Conservation (phyloP, 2,888 invertebrate genomes). For the Lasioglossum marginatum region DNA sequence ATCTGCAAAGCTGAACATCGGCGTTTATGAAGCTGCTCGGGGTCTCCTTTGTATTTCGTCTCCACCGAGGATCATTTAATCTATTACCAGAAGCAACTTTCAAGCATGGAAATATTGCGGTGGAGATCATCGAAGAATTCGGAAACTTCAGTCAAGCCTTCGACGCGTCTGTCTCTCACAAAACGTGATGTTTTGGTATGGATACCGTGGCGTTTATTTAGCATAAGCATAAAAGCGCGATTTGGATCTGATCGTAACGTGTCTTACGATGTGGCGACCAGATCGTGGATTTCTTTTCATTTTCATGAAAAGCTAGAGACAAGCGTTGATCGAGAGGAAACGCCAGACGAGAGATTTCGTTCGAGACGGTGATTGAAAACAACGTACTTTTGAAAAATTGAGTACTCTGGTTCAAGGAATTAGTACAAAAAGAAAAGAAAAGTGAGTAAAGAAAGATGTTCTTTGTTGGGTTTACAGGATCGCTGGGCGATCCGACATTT, state of each 20-base stretch:
- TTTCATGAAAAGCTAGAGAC: conserved; percentile 25
- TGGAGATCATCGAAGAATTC: conserved; percentile 43
- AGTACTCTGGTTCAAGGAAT: conserved; percentile 38
- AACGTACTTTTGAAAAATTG: conserved; percentile 27
- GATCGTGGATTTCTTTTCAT: conserved; percentile 38
- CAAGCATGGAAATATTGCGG: conserved; percentile 28
- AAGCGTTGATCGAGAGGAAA: conserved; percentile 46
- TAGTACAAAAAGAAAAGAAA: conserved; percentile 53
- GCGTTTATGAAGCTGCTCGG: conserved; percentile 59
- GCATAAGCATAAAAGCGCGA: conserved; percentile 9
- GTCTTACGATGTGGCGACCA: conserved; percentile 37
- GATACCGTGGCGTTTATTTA: conserved; percentile 38
- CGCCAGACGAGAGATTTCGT: conserved; percentile 34
- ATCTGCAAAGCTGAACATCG: conserved; percentile 56
- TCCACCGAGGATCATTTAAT: conserved; percentile 47
- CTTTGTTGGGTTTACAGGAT: conserved; percentile 39
- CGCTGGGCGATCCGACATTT: conserved; percentile 64
- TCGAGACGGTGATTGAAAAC: conserved; percentile 1
- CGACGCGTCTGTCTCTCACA: conserved; percentile 22
- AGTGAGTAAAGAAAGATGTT: conserved; percentile 38
- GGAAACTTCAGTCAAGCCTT: conserved; percentile 37
- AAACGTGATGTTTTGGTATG: conserved; percentile 24
- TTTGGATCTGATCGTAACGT: conserved; percentile 28
- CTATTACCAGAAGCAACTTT: conserved; percentile 35
- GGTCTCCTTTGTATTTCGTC: conserved; percentile 60